A percentile compares a stretch with the other conserved stretches of the same genome.
Conservation (phyloP, 2,888 invertebrate genomes). For the Tetanocera ferruginea region DNA sequence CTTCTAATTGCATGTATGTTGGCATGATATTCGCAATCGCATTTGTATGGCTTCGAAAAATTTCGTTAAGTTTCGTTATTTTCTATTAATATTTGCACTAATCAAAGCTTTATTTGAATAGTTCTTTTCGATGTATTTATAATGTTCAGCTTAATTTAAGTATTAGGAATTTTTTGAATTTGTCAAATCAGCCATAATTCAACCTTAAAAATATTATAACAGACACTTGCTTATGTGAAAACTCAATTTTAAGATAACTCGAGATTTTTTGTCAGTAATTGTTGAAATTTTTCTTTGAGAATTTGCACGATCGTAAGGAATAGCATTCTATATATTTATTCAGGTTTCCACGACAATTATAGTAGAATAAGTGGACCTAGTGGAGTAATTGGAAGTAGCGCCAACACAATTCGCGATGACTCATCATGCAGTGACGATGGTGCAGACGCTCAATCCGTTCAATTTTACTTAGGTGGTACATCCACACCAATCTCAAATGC, state of each 20-base stretch:
- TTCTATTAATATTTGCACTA: not conserved
- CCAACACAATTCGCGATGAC: constrained; percentile 61
- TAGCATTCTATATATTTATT: constrained; percentile 62
- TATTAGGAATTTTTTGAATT: not conserved
- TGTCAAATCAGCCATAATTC: too few species aligned
- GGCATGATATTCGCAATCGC: constrained; percentile 41
- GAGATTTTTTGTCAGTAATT: not conserved
- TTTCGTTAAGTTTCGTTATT: not conserved
- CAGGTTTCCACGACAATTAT: constrained; percentile 63
- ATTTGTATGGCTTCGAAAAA: constrained; percentile 14
- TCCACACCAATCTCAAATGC: constrained; percentile 48
- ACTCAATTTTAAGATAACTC: not conserved
- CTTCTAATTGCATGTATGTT: constrained; percentile 38
- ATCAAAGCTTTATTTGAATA: not conserved
- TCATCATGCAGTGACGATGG: constrained; percentile 66
- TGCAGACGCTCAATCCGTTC: constrained; percentile 60
- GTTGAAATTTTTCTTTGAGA: not conserved
- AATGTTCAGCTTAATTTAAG: not conserved
- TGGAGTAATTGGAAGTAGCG: constrained; percentile 53
- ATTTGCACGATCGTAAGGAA: constrained; percentile 57
- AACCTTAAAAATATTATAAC: not conserved
- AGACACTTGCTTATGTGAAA: not conserved
- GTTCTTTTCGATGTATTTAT: too few species aligned
- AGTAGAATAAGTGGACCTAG: constrained; percentile 55
- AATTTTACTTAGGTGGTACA: constrained; percentile 58